Conservation (phyloP, 1,140 invertebrate genomes). For the Pseudobourletiella spinata region DNA sequence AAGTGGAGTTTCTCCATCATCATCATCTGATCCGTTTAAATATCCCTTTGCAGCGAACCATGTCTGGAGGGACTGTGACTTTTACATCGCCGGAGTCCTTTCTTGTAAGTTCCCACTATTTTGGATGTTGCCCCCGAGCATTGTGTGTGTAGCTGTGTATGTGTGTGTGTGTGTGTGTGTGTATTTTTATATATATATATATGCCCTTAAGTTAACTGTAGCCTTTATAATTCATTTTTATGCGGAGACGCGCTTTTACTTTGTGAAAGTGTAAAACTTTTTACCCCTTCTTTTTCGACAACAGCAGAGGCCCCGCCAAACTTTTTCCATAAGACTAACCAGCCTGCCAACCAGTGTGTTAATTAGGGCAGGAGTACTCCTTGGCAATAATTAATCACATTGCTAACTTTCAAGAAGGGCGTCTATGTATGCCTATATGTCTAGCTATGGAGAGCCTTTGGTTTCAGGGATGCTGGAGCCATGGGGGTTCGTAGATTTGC, state of each 20-base stretch:
- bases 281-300: background rate
- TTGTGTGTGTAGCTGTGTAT: no score
- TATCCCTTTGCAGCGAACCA: conserved; percentile 13
- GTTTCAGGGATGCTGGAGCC: no score
- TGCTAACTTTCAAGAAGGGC: background rate
- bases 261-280: background rate
- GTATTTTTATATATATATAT: no score
- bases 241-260: background rate
- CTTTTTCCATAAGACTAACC: background rate
- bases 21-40: background rate
- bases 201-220: no score
- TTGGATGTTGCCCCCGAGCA: no score
- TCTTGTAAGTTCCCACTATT: conserved; percentile 42
- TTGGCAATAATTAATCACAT: conserved; percentile 22
- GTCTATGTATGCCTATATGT: no score
- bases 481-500: no score
- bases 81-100: conserved; percentile 47
- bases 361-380: conserved; percentile 13
- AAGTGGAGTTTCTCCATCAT: background rate
- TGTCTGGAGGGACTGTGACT: conserved; percentile 39
- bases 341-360: conserved; percentile 11
- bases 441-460: no score
- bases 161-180: no score
- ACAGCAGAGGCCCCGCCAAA: no score
- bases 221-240: conserved; percentile 9